These are phyloP conservation scores for Drosophila ironensis DNA, from an alignment of 1,140 invertebrate genomes.

Conservation along the genomic window DNA sequence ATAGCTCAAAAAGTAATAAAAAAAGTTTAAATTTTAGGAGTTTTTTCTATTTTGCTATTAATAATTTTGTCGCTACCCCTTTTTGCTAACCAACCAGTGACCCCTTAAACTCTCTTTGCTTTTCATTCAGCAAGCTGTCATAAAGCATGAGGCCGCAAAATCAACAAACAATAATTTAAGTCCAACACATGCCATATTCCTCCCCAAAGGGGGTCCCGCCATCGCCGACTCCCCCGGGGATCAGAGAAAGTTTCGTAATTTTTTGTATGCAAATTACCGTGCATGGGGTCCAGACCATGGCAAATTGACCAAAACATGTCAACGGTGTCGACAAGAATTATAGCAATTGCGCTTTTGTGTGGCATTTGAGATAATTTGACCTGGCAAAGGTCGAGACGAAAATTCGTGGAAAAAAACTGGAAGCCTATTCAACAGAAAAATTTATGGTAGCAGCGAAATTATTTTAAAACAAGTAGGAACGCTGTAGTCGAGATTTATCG, in stretches of 20 bases:
- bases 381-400: conserved; percentile 1
- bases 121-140: not conserved
- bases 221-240: conserved; percentile 16
- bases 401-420: not conserved
- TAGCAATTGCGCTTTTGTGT: conserved; percentile 11
- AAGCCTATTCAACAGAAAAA: not conserved
- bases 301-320: conserved; percentile 39
- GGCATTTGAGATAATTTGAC: conserved; percentile 16
- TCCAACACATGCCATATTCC: conserved; percentile 16
- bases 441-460: too few relatives aligned
- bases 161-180: conserved; percentile 52
- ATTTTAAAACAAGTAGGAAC: too few relatives aligned
- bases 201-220: not conserved
- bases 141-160: conserved; percentile 13
- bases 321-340: conserved; percentile 33
- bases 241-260: conserved; percentile 36
- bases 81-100: not conserved
- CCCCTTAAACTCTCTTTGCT: not conserved
- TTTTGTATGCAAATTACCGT: conserved; percentile 39
- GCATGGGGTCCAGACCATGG: conserved; percentile 17
- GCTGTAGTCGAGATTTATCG: too few relatives aligned
- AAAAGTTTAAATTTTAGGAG: too few relatives aligned
- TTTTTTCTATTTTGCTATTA: too few relatives aligned
- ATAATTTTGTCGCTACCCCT: too few relatives aligned
- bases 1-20: too few relatives aligned